Evolutionary conservation across 2,797 vertebrate genomes (phyloP).

Genomic region (Centroberyx gerrardi): DNA sequence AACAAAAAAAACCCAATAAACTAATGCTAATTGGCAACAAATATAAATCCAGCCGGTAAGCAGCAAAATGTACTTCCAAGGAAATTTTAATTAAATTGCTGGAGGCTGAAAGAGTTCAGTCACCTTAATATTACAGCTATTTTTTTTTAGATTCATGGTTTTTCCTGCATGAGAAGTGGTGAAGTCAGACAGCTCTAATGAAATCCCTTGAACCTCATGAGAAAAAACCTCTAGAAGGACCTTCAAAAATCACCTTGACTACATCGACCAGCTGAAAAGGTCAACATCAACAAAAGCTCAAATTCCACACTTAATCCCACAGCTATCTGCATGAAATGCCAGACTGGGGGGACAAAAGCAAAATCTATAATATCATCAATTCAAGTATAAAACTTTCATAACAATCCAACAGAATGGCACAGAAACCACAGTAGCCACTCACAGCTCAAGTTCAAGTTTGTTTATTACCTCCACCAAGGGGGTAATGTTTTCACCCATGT

Average conservation of each 20-base stretch:
- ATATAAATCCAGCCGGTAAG: not conserved
- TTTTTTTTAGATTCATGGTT: not conserved
- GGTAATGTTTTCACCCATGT: no score
- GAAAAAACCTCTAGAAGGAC: conserved; percentile 7
- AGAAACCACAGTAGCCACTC: not conserved
- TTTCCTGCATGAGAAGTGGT: not conserved
- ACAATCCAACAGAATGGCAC: not conserved
- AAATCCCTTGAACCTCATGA: conserved; percentile 3
- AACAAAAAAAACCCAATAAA: not conserved
- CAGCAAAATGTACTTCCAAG: not conserved
- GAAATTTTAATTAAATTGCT: conserved; percentile 6
- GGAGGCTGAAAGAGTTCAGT: no score
- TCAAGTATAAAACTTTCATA: not conserved
- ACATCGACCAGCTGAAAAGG: conserved; percentile 29
- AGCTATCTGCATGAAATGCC: conserved; percentile 24
- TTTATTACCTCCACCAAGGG: no score
- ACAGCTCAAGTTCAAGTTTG: no score
- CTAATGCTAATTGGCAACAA: conserved; percentile 5
- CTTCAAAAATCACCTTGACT: conserved; percentile 14
- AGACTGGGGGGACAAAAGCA: not conserved
- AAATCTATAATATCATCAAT: conserved; percentile 17
- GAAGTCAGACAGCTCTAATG: not conserved
- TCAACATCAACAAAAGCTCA: conserved; percentile 7
- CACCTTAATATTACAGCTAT: not conserved
- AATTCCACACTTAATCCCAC: conserved; percentile 21